Evolutionary conservation across 2,888 invertebrate genomes (phyloP), one percentile per base, ranked within the genome.

Genomic region (Nematopogon swammerdamellus): DNA sequence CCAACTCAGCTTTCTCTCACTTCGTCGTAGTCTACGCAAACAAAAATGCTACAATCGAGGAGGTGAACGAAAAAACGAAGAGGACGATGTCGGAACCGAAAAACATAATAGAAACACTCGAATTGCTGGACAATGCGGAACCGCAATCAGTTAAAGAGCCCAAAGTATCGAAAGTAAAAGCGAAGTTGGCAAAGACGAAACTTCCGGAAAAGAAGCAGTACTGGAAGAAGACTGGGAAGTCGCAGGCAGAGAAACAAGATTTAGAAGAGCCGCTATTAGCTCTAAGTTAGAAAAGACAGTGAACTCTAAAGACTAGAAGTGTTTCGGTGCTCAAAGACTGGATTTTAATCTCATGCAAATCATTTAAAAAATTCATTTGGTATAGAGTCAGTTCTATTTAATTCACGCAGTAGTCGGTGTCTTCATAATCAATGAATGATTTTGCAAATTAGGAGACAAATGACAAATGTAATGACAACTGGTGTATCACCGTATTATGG

Each of bases 11-110:
- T 5, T 93, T 89, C 66, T 92, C 92, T 0, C 89, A 92, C 58
- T 87, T 86, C 54, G 91, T 92, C 25, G 88, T 92, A 0, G 92
- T 92, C 0, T 92, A 92, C 62, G 90, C 89, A 0, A 90, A 91
- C 57, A 89, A 89, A 64, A 92, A 91, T 59, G 85, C 84, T 6
- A 89, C 87, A 2, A 71, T 79, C 55, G 81, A 82, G 57, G 80
- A 84, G 56, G 67, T 79, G 18, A 74, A 79, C 50, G 70, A 73
- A 57, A 72, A 72, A 60, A 66, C 71, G 1, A 67, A 72, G 58
- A 66, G 63, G 53, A 73, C 76, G 5, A 56, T 72, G 57, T 80
- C 69, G 3, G 77, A 81, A 56, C 91, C 91, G n/a, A 89, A 90
- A 60, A 92, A 92, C 63, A 92, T 92, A 49, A 87, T 92, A 55